phyloP scores from a whole-genome alignment of 2,113 vertebrate genomes.

The Fukomys damarensis region DNA sequence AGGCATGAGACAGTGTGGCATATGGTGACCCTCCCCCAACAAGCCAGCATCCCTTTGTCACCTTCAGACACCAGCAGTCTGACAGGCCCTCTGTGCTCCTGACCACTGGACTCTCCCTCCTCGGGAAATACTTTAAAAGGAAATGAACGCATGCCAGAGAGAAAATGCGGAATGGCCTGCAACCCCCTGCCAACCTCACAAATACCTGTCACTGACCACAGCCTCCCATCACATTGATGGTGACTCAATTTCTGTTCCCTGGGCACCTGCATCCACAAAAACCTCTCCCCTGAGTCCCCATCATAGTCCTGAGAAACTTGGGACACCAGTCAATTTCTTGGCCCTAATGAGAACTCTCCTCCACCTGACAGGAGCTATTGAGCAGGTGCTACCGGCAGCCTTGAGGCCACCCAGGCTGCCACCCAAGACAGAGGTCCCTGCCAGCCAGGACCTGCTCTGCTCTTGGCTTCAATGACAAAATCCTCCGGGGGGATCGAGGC shows the following conservation, averaged over 20 bases:
- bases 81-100: not conserved
- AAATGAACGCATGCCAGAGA: conserved; percentile 16
- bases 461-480: not conserved
- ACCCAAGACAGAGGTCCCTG: conserved; percentile 1
- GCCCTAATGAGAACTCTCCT: conserved; percentile 49
- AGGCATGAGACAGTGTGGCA: not conserved
- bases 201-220: not conserved
- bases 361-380: conserved; percentile 10
- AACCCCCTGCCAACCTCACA: conserved; percentile 8
- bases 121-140: not conserved
- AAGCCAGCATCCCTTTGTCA: not conserved
- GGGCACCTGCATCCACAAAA: not conserved
- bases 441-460: conserved; percentile 25
- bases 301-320: not conserved
- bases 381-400: conserved; percentile 12
- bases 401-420: conserved; percentile 33
- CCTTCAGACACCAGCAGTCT: not conserved
- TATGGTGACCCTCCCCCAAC: not conserved
- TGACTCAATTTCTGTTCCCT: conserved; percentile 64
- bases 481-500: not conserved
- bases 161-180: not conserved
- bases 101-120: not conserved
- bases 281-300: not conserved
- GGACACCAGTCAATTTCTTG: conserved; percentile 52
- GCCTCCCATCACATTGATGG: not conserved